A percentile compares a stretch with the other conserved stretches of the same genome.
phyloP scores from a whole-genome alignment of 2,797 vertebrate species.

The Ctenopoma kingsleyae region DNA sequence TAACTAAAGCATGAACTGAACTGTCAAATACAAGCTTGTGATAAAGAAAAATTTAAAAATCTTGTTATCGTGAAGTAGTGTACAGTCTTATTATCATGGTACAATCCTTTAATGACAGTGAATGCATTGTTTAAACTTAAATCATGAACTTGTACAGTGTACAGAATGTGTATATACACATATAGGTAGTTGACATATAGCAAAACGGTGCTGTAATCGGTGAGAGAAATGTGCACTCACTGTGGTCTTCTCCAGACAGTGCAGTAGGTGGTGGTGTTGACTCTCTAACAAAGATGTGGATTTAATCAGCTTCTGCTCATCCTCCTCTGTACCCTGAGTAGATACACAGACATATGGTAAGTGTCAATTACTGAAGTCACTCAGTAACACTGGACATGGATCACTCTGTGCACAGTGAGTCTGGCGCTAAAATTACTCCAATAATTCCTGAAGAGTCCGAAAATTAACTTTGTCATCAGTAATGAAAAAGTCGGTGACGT shows the following conservation, averaged over 20 bases:
- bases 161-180: not conserved
- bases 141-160: not conserved
- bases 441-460: conserved; percentile 5
- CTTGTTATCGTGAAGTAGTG: not conserved
- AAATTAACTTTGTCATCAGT: conserved; percentile 12
- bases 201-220: not conserved
- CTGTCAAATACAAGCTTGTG: not conserved
- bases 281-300: conserved; percentile 90
- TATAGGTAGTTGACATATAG: not conserved
- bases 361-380: conserved; percentile 2
- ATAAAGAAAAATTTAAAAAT: not conserved
- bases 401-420: conserved; percentile 6
- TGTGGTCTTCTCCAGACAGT: conserved; percentile 98
- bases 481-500: conserved; percentile 28
- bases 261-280: conserved; percentile 98
- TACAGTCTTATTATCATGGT: not conserved
- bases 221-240: conserved; percentile 82
- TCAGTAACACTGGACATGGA: not conserved
- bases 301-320: conserved; percentile 89
- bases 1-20: conserved; percentile 12
- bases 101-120: not conserved
- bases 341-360: conserved; percentile 16
- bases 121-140: conserved; percentile 2
- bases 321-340: conserved; percentile 89
- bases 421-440: conserved; percentile 4